Percentiles rank a stretch among this genome's conserved stretches.
phyloP scores from a whole-genome alignment of 1,140 invertebrate species.

The Ooceraea biroi region DNA sequence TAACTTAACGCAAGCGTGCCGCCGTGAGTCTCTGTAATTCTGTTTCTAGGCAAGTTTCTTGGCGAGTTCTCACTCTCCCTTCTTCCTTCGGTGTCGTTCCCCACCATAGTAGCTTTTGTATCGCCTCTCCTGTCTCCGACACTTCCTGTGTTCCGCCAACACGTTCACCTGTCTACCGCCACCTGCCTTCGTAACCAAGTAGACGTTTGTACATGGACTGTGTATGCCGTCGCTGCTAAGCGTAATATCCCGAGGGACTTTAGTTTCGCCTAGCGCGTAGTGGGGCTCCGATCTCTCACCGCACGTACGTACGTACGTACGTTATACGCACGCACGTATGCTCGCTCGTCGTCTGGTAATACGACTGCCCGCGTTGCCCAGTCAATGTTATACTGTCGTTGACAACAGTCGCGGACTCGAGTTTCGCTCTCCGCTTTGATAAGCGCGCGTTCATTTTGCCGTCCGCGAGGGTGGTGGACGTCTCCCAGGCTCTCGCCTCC shows the following conservation, averaged over 20 bases:
- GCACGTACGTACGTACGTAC: constrained; percentile 23
- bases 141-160: constrained; percentile 83
- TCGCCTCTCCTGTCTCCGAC: constrained; percentile 76
- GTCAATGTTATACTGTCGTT: constrained; percentile 74
- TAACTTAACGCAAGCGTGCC: background rate
- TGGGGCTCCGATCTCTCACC: constrained; percentile 22
- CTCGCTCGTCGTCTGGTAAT: constrained; percentile 58
- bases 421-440: constrained; percentile 45
- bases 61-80: constrained; percentile 38
- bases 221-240: background rate
- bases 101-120: constrained; percentile 55
- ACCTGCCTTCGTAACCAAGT: constrained; percentile 80
- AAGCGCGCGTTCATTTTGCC: constrained; percentile 12
- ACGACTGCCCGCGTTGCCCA: constrained; percentile 44
- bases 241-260: constrained; percentile 65
- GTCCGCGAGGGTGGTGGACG: background rate
- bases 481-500: too few species aligned
- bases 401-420: constrained; percentile 51
- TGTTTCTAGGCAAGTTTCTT: constrained; percentile 10
- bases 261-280: constrained; percentile 58
- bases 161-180: constrained; percentile 81
- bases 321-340: constrained; percentile 35
- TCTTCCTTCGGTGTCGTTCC: constrained; percentile 28
- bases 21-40: background rate
- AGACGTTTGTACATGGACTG: constrained; percentile 64